phyloP scores from a whole-genome alignment of 2,797 vertebrate genomes.

The Adelosebastes latens region DNA sequence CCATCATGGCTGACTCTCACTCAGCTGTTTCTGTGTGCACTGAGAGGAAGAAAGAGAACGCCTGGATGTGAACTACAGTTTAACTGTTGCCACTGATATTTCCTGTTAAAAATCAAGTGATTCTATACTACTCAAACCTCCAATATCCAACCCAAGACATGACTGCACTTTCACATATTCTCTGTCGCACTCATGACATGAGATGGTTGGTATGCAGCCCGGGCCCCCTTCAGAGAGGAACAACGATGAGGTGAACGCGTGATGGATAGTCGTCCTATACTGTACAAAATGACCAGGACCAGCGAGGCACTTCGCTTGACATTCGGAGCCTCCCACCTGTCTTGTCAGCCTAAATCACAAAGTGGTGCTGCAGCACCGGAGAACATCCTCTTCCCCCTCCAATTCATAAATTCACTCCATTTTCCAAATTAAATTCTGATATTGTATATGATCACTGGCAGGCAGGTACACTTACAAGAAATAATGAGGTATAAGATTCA shows the following conservation, averaged over 20 bases:
- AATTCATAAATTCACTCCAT: conserved; percentile 38
- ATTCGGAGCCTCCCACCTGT: neutral
- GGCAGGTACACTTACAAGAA: neutral
- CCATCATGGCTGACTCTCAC: conserved; percentile 8
- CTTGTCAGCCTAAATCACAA: conserved; percentile 45
- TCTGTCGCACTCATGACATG: neutral
- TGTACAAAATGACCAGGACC: conserved; percentile 11
- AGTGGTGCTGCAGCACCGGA: neutral
- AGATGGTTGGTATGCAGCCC: conserved; percentile 13
- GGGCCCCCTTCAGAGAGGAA: neutral
- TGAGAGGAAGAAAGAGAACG: neutral
- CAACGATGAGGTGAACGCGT: conserved; percentile 10
- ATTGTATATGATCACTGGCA: conserved; percentile 9
- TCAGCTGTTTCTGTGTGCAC: neutral
- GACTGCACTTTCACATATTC: neutral
- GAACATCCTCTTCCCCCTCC: neutral
- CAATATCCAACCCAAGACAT: neutral
- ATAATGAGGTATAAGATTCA: neutral
- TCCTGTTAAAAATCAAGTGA: neutral
- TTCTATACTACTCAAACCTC: neutral
- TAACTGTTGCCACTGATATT: neutral
- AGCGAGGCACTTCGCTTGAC: conserved; percentile 28
- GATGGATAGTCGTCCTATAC: conserved; percentile 7
- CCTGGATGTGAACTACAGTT: neutral
- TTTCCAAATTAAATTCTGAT: conserved; percentile 46